These are phyloP conservation scores for Adineta ricciae DNA, from an alignment of 2,888 invertebrate genomes.

Conservation along the genomic window DNA sequence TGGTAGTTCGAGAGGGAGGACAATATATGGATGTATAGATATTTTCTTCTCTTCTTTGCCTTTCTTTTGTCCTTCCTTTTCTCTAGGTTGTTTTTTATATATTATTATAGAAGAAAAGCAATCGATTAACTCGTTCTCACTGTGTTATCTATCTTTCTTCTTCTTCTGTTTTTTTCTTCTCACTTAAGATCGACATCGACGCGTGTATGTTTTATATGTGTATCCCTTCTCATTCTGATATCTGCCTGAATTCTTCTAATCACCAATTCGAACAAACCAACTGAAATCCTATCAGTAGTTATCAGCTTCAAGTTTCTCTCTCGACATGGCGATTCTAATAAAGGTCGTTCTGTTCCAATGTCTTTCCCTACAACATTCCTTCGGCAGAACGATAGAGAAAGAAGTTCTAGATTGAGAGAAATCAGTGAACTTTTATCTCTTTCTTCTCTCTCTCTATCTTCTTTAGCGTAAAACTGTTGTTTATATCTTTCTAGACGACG, in stretches of 20 bases:
- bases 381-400: background rate
- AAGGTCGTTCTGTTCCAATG: background rate
- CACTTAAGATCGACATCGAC: background rate
- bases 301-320: background rate
- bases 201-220: no score
- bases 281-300: background rate
- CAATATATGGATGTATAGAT: background rate
- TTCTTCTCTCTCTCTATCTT: background rate
- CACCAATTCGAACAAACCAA: background rate
- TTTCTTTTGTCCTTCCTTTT: background rate
- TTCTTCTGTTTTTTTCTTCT: background rate
- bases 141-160: background rate
- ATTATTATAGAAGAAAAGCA: background rate
- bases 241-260: background rate
- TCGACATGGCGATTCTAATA: background rate
- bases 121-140: constrained; percentile 13
- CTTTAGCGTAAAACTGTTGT: background rate
- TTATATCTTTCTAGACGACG: background rate
- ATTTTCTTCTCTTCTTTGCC: background rate
- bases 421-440: background rate
- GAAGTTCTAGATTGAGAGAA: background rate
- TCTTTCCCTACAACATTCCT: background rate
- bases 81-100: background rate
- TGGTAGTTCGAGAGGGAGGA: constrained; percentile 5
- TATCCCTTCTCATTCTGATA: background rate